These are phyloP conservation scores for Amblyopsis hoosieri DNA, from an alignment of 2,797 vertebrate species.

Conservation along the genomic window DNA sequence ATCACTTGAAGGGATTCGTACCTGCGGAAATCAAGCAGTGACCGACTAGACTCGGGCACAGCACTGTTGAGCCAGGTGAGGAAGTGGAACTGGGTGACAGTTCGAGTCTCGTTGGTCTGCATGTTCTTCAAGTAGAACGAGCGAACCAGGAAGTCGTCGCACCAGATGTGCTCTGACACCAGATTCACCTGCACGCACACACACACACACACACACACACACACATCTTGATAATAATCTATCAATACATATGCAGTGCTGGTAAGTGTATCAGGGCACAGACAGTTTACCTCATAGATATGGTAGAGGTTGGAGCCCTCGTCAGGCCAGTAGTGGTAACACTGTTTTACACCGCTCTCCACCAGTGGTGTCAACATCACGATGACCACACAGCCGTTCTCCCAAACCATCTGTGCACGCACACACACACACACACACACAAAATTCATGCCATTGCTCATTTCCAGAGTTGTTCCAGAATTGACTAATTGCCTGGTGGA, in stretches of 20 bases:
- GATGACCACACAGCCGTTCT: conserved; percentile 92
- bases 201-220: not conserved
- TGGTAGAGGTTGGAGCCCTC: conserved; percentile 94
- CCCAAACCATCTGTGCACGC: conserved; percentile 92
- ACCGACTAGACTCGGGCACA: conserved; percentile 87
- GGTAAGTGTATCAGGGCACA: not conserved
- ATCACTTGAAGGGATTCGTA: conserved; percentile 57
- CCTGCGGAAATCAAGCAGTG: conserved; percentile 98
- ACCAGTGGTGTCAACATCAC: conserved; percentile 92
- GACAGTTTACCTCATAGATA: conserved; percentile 87
- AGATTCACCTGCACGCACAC: conserved; percentile 84
- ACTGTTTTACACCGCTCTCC: conserved; percentile 90
- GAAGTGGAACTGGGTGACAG: conserved; percentile 98
- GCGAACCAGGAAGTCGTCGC: conserved; percentile 95
- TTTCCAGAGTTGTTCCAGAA: not conserved
- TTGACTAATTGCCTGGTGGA: no score
- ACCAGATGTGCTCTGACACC: conserved; percentile 98
- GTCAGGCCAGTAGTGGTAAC: conserved; percentile 94
- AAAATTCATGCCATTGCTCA: not conserved
- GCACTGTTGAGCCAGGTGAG: conserved; percentile 93
- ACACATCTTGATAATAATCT: conserved; percentile 41
- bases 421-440: conserved; percentile 2
- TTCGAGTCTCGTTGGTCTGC: conserved; percentile 91
- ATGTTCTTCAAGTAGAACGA: conserved; percentile 99
- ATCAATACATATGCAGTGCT: no score